These are phyloP conservation scores for Caenorhabditis virilis DNA, from an alignment of 2,888 invertebrate species.

Conservation along the genomic window DNA sequence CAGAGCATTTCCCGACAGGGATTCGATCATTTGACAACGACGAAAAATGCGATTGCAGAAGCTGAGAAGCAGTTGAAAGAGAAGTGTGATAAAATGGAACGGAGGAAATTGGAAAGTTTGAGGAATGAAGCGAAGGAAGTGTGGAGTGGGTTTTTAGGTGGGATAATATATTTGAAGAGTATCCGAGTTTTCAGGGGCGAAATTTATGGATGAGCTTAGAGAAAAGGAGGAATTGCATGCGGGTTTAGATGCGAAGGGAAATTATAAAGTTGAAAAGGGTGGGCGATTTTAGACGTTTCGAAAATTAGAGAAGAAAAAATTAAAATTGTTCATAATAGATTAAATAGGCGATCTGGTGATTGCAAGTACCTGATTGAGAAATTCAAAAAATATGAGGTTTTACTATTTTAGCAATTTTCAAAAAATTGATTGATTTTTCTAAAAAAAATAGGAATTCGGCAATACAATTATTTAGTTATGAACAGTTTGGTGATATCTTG, in stretches of 20 bases:
- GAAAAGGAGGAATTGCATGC: constrained; percentile 16
- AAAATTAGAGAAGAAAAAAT: constrained; percentile 2
- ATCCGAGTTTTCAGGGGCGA: neutral
- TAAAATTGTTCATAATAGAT: too few species aligned
- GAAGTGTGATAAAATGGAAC: constrained; percentile 1
- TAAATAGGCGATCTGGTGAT: too few species aligned
- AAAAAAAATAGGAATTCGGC: too few species aligned
- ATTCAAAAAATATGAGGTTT: too few species aligned
- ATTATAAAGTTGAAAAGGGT: neutral
- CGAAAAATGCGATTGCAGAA: neutral
- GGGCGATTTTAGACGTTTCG: neutral
- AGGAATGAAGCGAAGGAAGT: constrained; percentile 4
- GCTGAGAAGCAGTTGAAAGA: constrained; percentile 2
- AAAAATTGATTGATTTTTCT: too few species aligned
- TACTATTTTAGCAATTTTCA: too few species aligned
- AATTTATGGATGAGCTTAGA: constrained; percentile 8
- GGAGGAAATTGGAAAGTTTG: constrained; percentile 10
- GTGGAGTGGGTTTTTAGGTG: constrained; percentile 2
- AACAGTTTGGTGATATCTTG: too few species aligned
- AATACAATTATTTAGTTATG: too few species aligned
- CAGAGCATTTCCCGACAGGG: constrained; percentile 13
- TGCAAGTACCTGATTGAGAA: too few species aligned
- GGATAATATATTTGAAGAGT: neutral
- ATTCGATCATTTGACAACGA: constrained; percentile 6
- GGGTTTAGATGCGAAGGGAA: neutral